Evolutionary conservation across 2,888 invertebrate genomes (phyloP).

Genomic region (Panzeria rudis): DNA sequence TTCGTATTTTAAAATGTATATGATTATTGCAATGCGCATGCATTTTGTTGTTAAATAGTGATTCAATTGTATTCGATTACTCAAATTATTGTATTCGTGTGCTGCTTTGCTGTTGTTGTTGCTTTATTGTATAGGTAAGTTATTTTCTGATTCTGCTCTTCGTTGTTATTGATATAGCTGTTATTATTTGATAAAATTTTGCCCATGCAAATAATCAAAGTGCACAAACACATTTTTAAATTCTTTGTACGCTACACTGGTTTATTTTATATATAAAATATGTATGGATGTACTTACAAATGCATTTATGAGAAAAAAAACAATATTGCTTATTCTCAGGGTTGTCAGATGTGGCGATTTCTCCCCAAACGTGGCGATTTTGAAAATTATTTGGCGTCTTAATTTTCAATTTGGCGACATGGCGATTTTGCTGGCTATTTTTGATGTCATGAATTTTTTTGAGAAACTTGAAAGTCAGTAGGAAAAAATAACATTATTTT

Average conservation of each 20-base stretch:
- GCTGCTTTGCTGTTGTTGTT: neutral
- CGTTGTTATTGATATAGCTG: neutral
- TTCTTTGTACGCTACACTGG: no score
- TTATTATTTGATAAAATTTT: constrained; percentile 11
- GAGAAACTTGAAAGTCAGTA: no score
- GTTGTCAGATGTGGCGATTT: no score
- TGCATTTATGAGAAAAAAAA: neutral
- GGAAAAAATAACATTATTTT: no score
- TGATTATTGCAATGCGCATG: constrained; percentile 38
- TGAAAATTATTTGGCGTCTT: no score
- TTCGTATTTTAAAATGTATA: neutral
- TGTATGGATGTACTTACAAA: neutral
- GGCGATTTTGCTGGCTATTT: no score
- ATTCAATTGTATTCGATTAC: constrained; percentile 24
- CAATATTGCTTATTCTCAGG: no score
- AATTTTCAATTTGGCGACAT: no score
- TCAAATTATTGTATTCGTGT: constrained; percentile 20
- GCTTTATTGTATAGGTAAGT: constrained; percentile 1
- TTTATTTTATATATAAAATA: neutral
- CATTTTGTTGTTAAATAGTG: neutral
- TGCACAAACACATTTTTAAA: neutral
- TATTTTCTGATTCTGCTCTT: constrained; percentile 10
- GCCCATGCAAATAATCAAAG: constrained; percentile 16
- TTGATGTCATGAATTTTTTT: no score
- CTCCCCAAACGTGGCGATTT: no score